Evolutionary conservation across 2,888 invertebrate genomes (phyloP).

Genomic region (Mantis religiosa): DNA sequence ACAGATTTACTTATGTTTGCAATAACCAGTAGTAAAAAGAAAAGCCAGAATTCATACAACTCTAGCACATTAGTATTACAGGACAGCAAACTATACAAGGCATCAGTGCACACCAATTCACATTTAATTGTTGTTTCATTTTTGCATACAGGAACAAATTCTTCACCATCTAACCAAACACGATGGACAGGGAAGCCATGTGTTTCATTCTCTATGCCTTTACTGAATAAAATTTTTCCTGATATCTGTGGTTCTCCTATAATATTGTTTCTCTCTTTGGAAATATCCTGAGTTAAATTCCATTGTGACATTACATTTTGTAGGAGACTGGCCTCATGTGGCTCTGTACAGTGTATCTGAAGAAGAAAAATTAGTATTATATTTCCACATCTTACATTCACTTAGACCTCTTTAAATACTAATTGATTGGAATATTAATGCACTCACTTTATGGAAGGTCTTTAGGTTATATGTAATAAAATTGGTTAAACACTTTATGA

Average conservation of each 20-base stretch:
- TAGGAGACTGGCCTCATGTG: background rate
- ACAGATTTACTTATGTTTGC: slow-evolving; percentile 84
- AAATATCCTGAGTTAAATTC: background rate
- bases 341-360: background rate
- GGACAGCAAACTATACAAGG: background rate
- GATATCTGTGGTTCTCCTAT: background rate
- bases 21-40: slow-evolving; percentile 68
- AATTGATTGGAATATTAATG: no score
- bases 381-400: no score
- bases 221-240: background rate
- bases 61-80: slow-evolving; percentile 43
- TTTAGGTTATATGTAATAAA: no score
- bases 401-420: no score
- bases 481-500: no score
- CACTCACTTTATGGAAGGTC: no score
- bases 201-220: slow-evolving; percentile 35
- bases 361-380: background rate
- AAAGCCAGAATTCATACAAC: slow-evolving; percentile 69
- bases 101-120: background rate
- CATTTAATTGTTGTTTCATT: background rate
- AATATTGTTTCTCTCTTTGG: background rate
- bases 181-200: slow-evolving; percentile 48
- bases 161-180: slow-evolving; percentile 35
- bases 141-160: background rate
- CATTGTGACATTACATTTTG: background rate